phyloP scores from a whole-genome alignment of 2,113 vertebrate genomes.

The Theropithecus gelada region DNA sequence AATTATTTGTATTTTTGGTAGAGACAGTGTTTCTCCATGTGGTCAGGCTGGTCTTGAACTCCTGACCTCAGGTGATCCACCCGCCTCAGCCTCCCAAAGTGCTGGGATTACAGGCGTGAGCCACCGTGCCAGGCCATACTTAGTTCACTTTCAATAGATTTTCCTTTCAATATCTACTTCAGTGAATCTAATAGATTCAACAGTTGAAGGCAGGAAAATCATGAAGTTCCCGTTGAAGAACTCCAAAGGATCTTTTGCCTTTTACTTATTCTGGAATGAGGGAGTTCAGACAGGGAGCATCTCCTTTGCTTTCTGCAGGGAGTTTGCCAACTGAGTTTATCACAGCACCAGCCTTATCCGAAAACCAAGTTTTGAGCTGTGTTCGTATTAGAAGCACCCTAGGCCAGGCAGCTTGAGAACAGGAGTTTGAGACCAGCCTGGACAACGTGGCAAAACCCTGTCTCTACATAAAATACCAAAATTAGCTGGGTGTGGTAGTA shows the following conservation, averaged over 20 bases:
- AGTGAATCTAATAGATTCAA: neutral
- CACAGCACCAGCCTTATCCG: neutral
- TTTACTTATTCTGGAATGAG: neutral
- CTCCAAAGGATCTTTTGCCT: neutral
- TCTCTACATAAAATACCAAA: too few relatives aligned
- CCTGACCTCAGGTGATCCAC: too few relatives aligned
- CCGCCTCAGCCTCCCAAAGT: too few relatives aligned
- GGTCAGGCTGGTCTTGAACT: too few relatives aligned
- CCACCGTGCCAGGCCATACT: neutral
- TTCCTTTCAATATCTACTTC: neutral
- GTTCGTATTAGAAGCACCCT: neutral
- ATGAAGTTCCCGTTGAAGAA: neutral
- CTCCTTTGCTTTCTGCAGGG: neutral
- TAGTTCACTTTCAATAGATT: neutral
- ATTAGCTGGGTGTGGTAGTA: too few relatives aligned
- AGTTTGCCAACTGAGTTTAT: neutral
- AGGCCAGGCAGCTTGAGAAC: too few relatives aligned
- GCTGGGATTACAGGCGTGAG: too few relatives aligned
- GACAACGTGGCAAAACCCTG: too few relatives aligned
- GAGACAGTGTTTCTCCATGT: too few relatives aligned
- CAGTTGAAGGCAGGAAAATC: neutral
- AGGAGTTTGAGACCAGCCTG: too few relatives aligned
- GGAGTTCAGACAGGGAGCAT: neutral
- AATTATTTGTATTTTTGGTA: too few relatives aligned
- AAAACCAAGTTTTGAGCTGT: neutral